Evolutionary conservation across 2,888 invertebrate species (phyloP).

Genomic region (Smittia sp.): DNA sequence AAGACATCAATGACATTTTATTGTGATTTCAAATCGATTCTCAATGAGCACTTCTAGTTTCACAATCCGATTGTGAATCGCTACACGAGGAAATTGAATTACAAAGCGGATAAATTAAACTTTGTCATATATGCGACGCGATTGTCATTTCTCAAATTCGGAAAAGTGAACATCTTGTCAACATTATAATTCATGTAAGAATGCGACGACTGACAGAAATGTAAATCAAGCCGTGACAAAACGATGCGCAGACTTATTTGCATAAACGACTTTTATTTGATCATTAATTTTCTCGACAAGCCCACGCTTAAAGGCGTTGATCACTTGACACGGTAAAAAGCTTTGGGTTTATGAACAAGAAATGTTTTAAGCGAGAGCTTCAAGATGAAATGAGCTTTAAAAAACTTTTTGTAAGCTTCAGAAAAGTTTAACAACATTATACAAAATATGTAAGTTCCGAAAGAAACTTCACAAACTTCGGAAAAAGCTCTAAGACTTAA

Average conservation of each 20-base stretch:
- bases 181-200: not conserved
- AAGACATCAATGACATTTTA: slow-evolving; percentile 35
- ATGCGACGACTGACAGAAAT: not conserved
- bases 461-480: no score
- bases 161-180: not conserved
- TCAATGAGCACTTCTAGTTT: not conserved
- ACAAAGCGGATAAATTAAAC: not conserved
- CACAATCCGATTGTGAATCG: not conserved
- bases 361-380: no score
- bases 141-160: not conserved
- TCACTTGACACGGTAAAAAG: no score
- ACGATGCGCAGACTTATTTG: not conserved
- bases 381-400: not conserved
- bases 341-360: no score
- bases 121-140: no score
- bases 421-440: not conserved
- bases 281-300: not conserved
- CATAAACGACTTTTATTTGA: slow-evolving; percentile 9
- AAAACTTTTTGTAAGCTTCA: not conserved
- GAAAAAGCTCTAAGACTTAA: no score
- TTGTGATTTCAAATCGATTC: slow-evolving; percentile 18
- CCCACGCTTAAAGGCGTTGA: not conserved
- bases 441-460: not conserved
- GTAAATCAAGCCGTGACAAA: not conserved
- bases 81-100: slow-evolving; percentile 4